A percentile compares a stretch with the other conserved stretches of the same genome.
Evolutionary conservation across 1,140 invertebrate genomes (phyloP).

Genomic region (Teleopsis dalmanni): DNA sequence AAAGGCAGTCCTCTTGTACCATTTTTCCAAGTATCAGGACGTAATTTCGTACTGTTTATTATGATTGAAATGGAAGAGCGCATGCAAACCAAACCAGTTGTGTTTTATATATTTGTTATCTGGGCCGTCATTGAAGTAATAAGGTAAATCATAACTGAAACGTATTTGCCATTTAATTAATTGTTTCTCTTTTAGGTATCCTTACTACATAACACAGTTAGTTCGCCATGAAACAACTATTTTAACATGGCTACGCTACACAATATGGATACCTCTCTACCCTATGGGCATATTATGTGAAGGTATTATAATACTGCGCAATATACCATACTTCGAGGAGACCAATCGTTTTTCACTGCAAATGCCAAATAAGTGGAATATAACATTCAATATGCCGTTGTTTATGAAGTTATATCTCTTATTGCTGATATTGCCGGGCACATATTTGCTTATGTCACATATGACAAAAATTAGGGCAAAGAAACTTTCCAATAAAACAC

Average conservation of each 20-base stretch:
- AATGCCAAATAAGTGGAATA: constrained; percentile 79
- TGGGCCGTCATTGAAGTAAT: constrained; percentile 78
- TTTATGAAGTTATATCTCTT: constrained; percentile 73
- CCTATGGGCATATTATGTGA: constrained; percentile 84
- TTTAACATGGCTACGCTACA: constrained; percentile 88
- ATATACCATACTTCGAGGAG: constrained; percentile 86
- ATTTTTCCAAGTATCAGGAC: constrained; percentile 65
- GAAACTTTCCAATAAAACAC: too few species aligned
- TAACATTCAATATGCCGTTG: constrained; percentile 77
- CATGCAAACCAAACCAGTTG: constrained; percentile 77
- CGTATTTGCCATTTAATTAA: constrained; percentile 7
- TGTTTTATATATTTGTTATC: constrained; percentile 78
- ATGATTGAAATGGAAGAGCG: constrained; percentile 77
- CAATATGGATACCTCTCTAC: constrained; percentile 87
- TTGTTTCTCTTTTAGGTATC: constrained; percentile 57
- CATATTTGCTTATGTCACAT: constrained; percentile 68
- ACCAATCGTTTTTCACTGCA: constrained; percentile 67
- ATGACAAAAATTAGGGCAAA: constrained; percentile 64
- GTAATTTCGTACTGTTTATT: constrained; percentile 71
- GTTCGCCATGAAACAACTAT: constrained; percentile 65
- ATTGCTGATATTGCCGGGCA: constrained; percentile 63
- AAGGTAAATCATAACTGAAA: constrained; percentile 50
- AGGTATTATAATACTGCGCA: constrained; percentile 68
- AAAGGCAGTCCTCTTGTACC: constrained; percentile 59
- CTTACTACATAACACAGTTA: constrained; percentile 79